Conservation (phyloP, 2,888 invertebrate genomes). For the Diaperis boleti region DNA sequence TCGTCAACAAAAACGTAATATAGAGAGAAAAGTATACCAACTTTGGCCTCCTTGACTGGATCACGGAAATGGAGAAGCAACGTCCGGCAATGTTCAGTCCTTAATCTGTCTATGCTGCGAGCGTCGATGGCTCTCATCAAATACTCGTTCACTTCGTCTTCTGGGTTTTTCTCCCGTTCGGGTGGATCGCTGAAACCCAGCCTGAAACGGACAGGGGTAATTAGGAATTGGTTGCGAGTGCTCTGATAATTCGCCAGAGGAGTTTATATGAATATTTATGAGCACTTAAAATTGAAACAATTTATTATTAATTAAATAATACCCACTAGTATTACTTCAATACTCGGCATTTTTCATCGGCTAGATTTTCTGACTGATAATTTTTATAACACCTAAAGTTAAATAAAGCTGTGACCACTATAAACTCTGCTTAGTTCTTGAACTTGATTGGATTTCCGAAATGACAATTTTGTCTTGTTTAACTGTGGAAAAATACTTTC, state of each 20-base stretch:
- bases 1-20: neutral
- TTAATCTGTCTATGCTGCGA: slow-evolving; percentile 88
- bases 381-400: too few relatives aligned
- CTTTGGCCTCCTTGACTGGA: slow-evolving; percentile 84
- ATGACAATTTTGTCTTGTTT: too few relatives aligned
- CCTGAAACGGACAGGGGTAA: slow-evolving; percentile 67
- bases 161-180: slow-evolving; percentile 81
- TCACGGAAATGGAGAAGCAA: slow-evolving; percentile 89
- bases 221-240: slow-evolving; percentile 5
- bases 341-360: too few relatives aligned
- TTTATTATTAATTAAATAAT: slow-evolving; percentile 3
- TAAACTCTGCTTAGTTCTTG: too few relatives aligned
- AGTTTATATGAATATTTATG: slow-evolving; percentile 13
- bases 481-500: too few relatives aligned
- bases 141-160: slow-evolving; percentile 97
- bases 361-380: too few relatives aligned
- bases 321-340: too few relatives aligned
- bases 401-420: too few relatives aligned
- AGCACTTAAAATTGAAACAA: slow-evolving; percentile 3
- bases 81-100: slow-evolving; percentile 89
- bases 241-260: slow-evolving; percentile 5
- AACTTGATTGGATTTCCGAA: too few relatives aligned
- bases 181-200: slow-evolving; percentile 78
- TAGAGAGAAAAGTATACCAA: slow-evolving; percentile 54
- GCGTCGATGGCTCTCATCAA: slow-evolving; percentile 96